These are phyloP conservation scores for Pan troglodytes DNA, from an alignment of 2,113 vertebrate species.

Conservation along the genomic window NHGRI_mPanTro3-v2.1_pri NC_072421.2:12645501-12646000, in stretches of 20 bases:
- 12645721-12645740: not conserved
- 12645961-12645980: not conserved
- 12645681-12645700: not conserved
- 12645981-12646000: not conserved
- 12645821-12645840: constrained; percentile 23
- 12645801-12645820: not conserved
- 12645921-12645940: not conserved
- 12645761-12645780: not conserved
- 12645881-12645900: not conserved
- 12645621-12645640: not conserved
- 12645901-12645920: constrained; percentile 12
- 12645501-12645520: not conserved
- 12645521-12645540: not conserved
- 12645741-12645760: not conserved
- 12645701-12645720: not conserved
- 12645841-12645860: not conserved
- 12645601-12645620: not conserved
- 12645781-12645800: not conserved
- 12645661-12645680: not conserved
- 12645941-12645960: not conserved
- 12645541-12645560: not conserved
- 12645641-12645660: not conserved
- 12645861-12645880: not conserved
- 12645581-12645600: not conserved
- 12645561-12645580: not conserved